Conservation (phyloP, 2,113 vertebrate genomes). For the Grus americana region DNA sequence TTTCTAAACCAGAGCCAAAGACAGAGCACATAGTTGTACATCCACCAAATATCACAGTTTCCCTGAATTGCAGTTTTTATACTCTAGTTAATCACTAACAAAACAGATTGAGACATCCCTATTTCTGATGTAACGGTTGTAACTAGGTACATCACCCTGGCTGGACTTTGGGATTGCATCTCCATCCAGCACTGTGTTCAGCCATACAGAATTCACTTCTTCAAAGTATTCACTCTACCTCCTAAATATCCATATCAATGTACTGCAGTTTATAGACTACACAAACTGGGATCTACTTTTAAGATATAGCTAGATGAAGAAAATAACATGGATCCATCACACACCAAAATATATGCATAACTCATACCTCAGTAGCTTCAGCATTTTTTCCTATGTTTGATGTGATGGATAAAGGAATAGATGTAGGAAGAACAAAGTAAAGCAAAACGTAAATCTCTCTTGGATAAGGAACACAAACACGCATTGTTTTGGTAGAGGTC, state of each 20-base stretch:
- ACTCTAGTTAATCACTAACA: neutral
- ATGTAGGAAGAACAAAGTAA: neutral
- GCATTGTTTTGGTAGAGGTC: neutral
- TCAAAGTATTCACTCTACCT: neutral
- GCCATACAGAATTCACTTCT: neutral
- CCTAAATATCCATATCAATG: neutral
- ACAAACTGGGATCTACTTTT: neutral
- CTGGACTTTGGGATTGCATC: neutral
- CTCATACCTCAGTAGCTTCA: neutral
- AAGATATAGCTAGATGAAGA: neutral
- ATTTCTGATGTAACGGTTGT: neutral
- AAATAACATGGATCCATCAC: neutral
- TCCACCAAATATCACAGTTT: neutral
- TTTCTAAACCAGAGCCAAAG: conserved; percentile 44
- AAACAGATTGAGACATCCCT: neutral
- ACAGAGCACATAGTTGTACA: neutral
- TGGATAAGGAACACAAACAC: neutral
- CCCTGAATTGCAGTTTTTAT: neutral
- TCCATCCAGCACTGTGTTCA: neutral
- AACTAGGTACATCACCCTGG: neutral
- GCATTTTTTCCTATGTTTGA: neutral
- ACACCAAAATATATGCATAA: neutral
- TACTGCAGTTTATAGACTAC: neutral
- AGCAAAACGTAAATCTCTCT: neutral
- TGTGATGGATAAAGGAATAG: neutral